Percentiles rank a stretch among this genome's conserved stretches.
Evolutionary conservation across 1,140 invertebrate genomes (phyloP).

Genomic region (Potamilus streckersoni): DNA sequence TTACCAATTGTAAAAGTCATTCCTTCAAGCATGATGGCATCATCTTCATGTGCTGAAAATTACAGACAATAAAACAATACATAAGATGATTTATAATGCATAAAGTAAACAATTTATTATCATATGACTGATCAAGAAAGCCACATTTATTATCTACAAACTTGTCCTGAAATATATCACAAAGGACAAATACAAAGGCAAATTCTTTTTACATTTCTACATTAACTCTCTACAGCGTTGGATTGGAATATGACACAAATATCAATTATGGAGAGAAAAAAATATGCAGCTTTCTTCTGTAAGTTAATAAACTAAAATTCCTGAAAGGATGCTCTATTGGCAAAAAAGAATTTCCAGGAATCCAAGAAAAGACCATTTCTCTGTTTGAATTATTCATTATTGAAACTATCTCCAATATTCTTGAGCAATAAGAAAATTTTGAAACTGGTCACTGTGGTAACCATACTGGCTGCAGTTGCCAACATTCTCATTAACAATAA

Average conservation of each 20-base stretch:
- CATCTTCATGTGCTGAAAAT: slow-evolving; percentile 76
- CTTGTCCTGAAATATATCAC: background rate
- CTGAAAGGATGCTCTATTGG: no score
- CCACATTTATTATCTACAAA: background rate
- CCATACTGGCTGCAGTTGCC: no score
- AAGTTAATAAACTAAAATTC: no score
- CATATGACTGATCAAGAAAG: background rate
- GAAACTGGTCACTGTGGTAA: no score
- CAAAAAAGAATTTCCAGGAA: no score
- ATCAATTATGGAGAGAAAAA: background rate
- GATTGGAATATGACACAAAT: background rate
- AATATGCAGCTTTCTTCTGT: background rate
- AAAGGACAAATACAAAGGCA: background rate
- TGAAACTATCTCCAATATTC: no score
- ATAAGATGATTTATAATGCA: background rate
- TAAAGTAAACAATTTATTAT: background rate
- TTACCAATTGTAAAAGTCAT: slow-evolving; percentile 91
- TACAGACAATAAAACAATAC: slow-evolving; percentile 9
- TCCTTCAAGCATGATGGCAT: slow-evolving; percentile 83
- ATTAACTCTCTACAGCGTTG: background rate
- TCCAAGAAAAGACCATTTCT: no score
- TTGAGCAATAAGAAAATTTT: no score
- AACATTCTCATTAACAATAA: no score
- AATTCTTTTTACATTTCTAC: background rate
- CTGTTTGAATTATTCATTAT: no score